Evolutionary conservation across 1,140 invertebrate genomes (phyloP), one percentile per base, ranked within the genome.

Genomic region (Ridgeia piscesae): DNA sequence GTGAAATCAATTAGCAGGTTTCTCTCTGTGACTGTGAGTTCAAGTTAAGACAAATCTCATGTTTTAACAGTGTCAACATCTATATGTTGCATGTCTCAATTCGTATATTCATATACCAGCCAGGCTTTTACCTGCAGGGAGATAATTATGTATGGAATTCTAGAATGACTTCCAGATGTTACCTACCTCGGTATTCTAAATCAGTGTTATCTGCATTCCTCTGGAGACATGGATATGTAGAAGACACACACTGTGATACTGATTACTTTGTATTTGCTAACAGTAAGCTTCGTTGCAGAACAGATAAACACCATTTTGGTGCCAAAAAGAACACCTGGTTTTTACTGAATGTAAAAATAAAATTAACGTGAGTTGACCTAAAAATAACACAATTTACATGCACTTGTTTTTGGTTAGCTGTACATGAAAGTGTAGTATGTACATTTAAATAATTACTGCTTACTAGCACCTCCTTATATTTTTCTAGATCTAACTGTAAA

Each of bases 111-210:
- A 42, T 42, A 6, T 11, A 42, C 42, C 11, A 11, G 11, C 4
- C 42, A 42, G 42, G 11, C 42, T 4, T 77, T 77, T 77, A 50
- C 58, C 17, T 77, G 27, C 27, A 77, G 42, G 42, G 42, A 42
- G 42, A 42, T 42, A 77, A 21, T 21, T 77, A 31, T 77, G 58
- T 77, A 31, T 77, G 58, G 14, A 77, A 77, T 77, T 77, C 58
- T 27, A 77, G 14, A 77, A 31, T 77, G 58, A 77, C 27, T 77
- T 77, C 58, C 58, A 77, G 58, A 21, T 21, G 42, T 31, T 77
- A 77, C 58, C 58, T 77, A n/a, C n/a, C n/a, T n/a, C n/a, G n/a
- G n/a, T n/a, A 77, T 77, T 77, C 58, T 77, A 77, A 77, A 77
- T 77, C 58, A 77, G 27, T 77, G 17, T 17, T 77, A 77, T 21